Evolutionary conservation across 2,888 invertebrate species (phyloP), one percentile per base, ranked within the genome.

Genomic region (Lasioglossum figueresi): DNA sequence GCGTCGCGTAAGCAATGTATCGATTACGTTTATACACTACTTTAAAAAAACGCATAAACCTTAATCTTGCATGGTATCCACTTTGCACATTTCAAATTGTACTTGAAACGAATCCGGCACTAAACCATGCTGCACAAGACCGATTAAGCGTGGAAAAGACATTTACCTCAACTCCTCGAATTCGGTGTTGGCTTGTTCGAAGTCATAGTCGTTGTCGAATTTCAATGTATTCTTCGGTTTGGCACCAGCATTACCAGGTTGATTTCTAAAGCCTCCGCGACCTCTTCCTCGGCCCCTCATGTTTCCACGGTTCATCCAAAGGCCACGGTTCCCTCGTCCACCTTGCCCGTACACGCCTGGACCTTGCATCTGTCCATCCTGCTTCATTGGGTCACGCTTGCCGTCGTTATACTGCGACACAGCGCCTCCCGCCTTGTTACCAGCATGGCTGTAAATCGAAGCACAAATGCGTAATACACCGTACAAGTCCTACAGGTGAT

Each of bases 191-290:
- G 99, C 99, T 95, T 99, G 98, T 95, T 99, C 99, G 95, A 99
- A 99, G 95, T 99, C 99, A 94, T 99, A 99, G 94, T 99, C 99
- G 91, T 97, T 98, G 90, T 99, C 99, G 95, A 99, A 99, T 95
- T 99, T 99, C 89, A 99, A 96, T 23, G 97, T 97, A 92, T 97
- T 97, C 95, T 97, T 97, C 89, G 96, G 94, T 88, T 96, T 96
- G 66, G 91, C 93, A 52, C 92, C 91, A 52, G 92, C 76, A 75
- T 94, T 94, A 45, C 94, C 93, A 77, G 93, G 92, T 88, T 94
- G 95, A 86, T 94, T 91, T 73, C 94, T 91, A 79, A 93, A 95
- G 92, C 95, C 95, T 85, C 94, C 95, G 78, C 93, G 92, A 73
- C 92, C 92, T 84, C 91, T 79, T 45, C 94, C 93, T 90, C 92